These are phyloP conservation scores for Epirrhoe tristata DNA, from an alignment of 2,888 invertebrate species.

Conservation along the genomic window DNA sequence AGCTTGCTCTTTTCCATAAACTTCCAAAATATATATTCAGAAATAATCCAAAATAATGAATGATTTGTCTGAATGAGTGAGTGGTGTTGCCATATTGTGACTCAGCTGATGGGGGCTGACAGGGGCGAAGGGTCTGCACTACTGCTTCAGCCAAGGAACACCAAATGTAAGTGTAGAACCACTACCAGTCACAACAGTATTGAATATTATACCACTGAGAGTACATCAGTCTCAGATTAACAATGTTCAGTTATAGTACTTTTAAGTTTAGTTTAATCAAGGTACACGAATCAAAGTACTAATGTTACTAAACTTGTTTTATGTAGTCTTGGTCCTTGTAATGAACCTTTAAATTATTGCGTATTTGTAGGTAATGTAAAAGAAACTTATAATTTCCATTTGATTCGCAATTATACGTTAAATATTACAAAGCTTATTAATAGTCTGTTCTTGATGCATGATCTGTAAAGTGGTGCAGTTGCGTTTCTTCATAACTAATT, in stretches of 20 bases:
- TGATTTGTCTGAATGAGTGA: slow-evolving; percentile 48
- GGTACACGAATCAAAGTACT: too few species aligned
- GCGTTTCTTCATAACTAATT: too few species aligned
- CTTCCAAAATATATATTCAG: too few species aligned
- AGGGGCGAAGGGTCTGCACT: not conserved
- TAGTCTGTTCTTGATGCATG: too few species aligned
- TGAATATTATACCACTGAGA: not conserved
- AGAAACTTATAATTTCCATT: too few species aligned
- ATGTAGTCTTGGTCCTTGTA: not conserved
- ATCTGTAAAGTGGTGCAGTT: too few species aligned
- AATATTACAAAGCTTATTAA: too few species aligned
- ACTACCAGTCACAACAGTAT: not conserved
- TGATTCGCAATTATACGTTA: too few species aligned
- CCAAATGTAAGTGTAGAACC: slow-evolving; percentile 14
- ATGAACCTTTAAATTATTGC: too few species aligned
- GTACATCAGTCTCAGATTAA: not conserved
- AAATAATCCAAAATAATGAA: not conserved
- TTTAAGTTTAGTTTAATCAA: too few species aligned
- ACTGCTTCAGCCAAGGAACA: not conserved
- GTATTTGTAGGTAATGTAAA: too few species aligned
- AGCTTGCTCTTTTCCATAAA: too few species aligned
- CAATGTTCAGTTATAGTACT: not conserved
- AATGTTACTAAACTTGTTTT: not conserved
- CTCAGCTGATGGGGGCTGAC: slow-evolving; percentile 8
- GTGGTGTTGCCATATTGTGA: slow-evolving; percentile 22